Conservation (phyloP, 2,797 vertebrate genomes). For the Peromyscus aztecus region DNA sequence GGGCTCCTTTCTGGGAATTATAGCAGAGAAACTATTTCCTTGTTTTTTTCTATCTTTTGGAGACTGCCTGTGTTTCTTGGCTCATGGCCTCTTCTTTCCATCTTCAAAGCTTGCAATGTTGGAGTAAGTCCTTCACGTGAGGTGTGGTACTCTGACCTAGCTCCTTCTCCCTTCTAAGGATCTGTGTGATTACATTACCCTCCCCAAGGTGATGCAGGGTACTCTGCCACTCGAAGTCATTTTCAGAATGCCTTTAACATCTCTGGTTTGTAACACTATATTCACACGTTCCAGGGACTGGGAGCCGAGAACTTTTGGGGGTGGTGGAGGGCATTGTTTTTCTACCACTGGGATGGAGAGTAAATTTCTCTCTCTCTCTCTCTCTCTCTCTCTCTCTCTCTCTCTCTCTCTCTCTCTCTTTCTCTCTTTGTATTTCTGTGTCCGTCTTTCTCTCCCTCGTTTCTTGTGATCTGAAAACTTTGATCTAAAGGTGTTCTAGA, state of each 20-base stretch:
- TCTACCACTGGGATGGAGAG: neutral
- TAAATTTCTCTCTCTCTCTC: neutral
- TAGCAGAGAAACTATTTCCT: neutral
- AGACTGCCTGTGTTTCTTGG: neutral
- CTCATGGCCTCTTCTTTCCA: neutral
- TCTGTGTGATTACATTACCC: neutral
- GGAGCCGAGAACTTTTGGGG: neutral
- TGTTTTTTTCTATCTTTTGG: neutral
- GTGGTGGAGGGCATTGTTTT: neutral
- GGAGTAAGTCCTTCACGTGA: neutral
- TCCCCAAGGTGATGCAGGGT: neutral
- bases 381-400: neutral
- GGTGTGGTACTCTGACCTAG: neutral
- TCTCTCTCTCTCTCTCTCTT: neutral
- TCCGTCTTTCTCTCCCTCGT: neutral
- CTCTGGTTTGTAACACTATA: neutral
- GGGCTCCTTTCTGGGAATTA: neutral
- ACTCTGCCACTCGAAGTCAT: neutral
- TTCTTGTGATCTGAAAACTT: neutral
- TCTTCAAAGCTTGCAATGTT: neutral
- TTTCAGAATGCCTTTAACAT: neutral
- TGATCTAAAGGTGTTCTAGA: slow-evolving; percentile 19
- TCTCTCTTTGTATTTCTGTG: neutral
- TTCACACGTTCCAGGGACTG: neutral
- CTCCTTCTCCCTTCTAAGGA: neutral